Evolutionary conservation across 2,888 invertebrate genomes (phyloP), one percentile per base, ranked within the genome.

Genomic region (Epinotia ramella): DNA sequence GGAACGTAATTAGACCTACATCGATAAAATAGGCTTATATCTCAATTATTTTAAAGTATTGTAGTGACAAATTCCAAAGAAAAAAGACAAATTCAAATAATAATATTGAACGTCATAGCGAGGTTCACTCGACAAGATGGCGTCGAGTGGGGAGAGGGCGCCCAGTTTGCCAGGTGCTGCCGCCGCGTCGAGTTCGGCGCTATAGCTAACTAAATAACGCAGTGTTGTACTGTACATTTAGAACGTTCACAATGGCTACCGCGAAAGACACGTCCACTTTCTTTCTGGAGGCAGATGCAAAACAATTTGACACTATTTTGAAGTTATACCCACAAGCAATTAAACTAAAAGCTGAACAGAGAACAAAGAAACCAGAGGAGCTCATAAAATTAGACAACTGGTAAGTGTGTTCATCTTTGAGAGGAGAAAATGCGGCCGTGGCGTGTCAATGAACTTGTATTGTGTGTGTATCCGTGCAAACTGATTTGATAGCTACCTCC

Each of bases 331-430:
- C 98, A 86, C 97, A 98, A 95, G 98, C 98, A 84, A 95, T 98
- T 83, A 96, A 97, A 95, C 94, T 98, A 84, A 98, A 98, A 95
- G 98, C 98, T 80, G 97, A 98, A 91, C 96, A 96, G 92, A 98
- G 97, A 92, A 97, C 96, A 90, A 98, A 98, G 96, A 98, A 97
- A 95, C 97, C 98, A 75, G 98, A 98, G 92, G 98, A 98, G 94
- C 96, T 98, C 89, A 97, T 98, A 93, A 98, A 98, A 95, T 95
- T 98, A 95, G 98, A 98, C 95, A 97, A 98, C 92, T 98, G 98
- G 98, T 98, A 95, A 97, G 97, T 96, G 89, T 87, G 86, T 90
- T 92, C 92, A 91, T 90, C 91, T 93, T 93, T 90, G 88, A 86
- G 90, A 92, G 92, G 94, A 94, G 94, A 94, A 94, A 94, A 94